phyloP scores from a whole-genome alignment of 2,888 invertebrate species.

The Nemotelus pantherinus region DNA sequence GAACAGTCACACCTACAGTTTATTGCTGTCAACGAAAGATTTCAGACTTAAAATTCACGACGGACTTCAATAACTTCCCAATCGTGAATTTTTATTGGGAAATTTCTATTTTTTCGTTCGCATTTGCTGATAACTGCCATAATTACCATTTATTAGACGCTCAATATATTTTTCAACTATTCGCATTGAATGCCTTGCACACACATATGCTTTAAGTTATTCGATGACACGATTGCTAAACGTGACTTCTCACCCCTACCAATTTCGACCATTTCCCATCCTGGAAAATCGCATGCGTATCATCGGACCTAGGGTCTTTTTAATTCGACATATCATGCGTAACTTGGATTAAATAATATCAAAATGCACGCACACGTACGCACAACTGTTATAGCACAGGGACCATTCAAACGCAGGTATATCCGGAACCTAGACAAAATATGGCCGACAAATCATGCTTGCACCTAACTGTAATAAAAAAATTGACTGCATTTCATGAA shows the following conservation, averaged over 20 bases:
- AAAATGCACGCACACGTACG: slow-evolving; percentile 39
- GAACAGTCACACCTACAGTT: no score
- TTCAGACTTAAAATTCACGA: no score
- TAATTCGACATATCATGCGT: slow-evolving; percentile 36
- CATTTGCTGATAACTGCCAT: no score
- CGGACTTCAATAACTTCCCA: no score
- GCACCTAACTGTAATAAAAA: neutral
- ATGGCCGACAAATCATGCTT: neutral
- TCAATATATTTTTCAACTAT: no score
- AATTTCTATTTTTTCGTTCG: no score
- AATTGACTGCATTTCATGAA: slow-evolving; percentile 26
- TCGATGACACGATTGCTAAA: slow-evolving; percentile 42
- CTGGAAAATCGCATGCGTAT: slow-evolving; percentile 27
- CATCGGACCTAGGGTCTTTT: neutral
- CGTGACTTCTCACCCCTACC: slow-evolving; percentile 44
- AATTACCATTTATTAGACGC: no score
- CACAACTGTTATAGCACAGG: neutral
- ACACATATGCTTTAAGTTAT: slow-evolving; percentile 28
- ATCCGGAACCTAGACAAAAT: neutral
- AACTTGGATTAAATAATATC: slow-evolving; percentile 27
- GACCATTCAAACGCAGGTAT: neutral
- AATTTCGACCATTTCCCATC: slow-evolving; percentile 6
- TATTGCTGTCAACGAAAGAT: no score
- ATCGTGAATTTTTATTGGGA: no score
- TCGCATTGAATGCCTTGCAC: no score